phyloP scores from a whole-genome alignment of 37 sponge, comb jelly and placozoan species.

The Lycopodina hypogea region DNA sequence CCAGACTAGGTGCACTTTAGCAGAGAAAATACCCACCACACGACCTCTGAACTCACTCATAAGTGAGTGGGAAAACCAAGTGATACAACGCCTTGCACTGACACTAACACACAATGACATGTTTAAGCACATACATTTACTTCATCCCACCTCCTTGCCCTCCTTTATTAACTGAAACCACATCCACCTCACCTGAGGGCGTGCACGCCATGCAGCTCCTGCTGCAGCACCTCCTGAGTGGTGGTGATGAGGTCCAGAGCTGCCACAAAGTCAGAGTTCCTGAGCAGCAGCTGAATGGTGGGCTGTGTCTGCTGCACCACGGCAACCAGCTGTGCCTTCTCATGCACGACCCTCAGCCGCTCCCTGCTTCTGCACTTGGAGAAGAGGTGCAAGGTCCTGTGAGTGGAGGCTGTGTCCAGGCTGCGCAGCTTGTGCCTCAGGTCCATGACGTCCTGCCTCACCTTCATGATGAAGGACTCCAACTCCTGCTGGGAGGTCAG shows the following conservation, averaged over 20 bases:
- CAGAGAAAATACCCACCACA: too few species aligned
- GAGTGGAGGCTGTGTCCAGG: conserved; percentile 25
- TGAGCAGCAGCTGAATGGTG: conserved; percentile 92
- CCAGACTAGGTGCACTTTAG: too few species aligned
- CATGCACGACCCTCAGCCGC: conserved; percentile 15
- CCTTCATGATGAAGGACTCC: conserved; percentile 42
- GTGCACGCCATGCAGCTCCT: conserved; percentile 85
- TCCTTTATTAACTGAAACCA: too few species aligned
- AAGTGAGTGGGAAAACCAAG: too few species aligned
- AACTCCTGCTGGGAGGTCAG: conserved; percentile 78
- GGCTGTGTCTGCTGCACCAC: conserved; percentile 94
- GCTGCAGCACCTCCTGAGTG: conserved; percentile 86
- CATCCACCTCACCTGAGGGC: conserved; percentile 77
- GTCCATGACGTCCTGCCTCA: conserved; percentile 51
- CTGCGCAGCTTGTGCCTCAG: conserved; percentile 40
- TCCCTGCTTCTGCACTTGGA: conserved; percentile 9
- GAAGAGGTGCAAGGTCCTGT: conserved; percentile 34
- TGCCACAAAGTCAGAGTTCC: conserved; percentile 89
- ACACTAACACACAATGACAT: too few species aligned
- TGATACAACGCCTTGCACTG: too few species aligned
- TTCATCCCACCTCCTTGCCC: too few species aligned
- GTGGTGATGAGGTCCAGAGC: conserved; percentile 94
- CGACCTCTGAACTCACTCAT: too few species aligned
- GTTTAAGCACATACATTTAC: too few species aligned
- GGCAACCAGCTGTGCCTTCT: conserved; percentile 76